Base-by-base conservation (phyloP, 2,797 vertebrate species). In the Bradypus variegatus region DNA sequence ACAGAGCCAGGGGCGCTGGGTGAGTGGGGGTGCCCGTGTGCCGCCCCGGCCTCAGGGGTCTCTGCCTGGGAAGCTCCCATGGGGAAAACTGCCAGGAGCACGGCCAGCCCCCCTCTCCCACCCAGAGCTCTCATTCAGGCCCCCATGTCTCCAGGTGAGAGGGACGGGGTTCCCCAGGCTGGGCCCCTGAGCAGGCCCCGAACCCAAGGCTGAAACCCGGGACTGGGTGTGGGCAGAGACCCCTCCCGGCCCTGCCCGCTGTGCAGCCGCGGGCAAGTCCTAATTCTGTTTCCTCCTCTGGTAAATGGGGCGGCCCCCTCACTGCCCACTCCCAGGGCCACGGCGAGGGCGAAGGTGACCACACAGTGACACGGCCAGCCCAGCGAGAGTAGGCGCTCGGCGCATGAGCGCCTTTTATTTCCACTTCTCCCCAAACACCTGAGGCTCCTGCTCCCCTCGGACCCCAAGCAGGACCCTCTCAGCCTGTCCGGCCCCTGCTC, bases 351-450 rank as follows among this genome's bases (percentile, higher is more conserved):
- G 31, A 76, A 79, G 58, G 10, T 29, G 2, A 15, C 27, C 31
- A 11, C 27, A 23, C 27, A 8, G 72, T 53, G 48, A 10, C 11
- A 25, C 4, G 70, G 70, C 25, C 70, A 73, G 38, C 9, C 8
- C 29, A 33, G 27, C 10, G 6, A 25, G 2, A 75, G 8, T 73
- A 64, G 76, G 48, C n/a, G 76, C 33, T 72, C 78, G 16, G 55
- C 6, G 6, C 55, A 6, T 19, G 53, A 21, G 55, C 3, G 19
- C 55, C 38, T 50, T 95, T 94, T 95, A 96, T 94, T 95, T 88
- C 72, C 70, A 15, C 58, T 48, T 58, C 23, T 29, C 38, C 25
- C 36, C 11, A 19, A 67, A 60, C 45, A 41, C 18, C 41, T 15
- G 23, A 77, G 77, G 45, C 21, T 67, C 41, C 55, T 38, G 13